A percentile compares a stretch with the other conserved stretches of the same genome.
Evolutionary conservation across 2,888 invertebrate species (phyloP).

Genomic region (Eupelmus urozonus): DNA sequence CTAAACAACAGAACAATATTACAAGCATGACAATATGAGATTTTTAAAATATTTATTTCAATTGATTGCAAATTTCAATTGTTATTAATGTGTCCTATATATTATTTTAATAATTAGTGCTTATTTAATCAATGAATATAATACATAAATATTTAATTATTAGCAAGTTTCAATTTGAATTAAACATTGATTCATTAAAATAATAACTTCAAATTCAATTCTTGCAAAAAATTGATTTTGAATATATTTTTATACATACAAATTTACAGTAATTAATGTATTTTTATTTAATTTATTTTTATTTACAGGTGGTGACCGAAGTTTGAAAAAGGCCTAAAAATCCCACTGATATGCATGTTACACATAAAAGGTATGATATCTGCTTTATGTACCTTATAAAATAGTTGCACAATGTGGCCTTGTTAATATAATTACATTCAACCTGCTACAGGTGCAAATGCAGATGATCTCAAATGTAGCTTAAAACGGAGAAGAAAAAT

Average conservation of each 20-base stretch:
- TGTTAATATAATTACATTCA: slow-evolving; percentile 10
- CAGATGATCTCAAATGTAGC: slow-evolving; percentile 75
- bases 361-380: slow-evolving; percentile 67
- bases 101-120: not conserved
- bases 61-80: too few species aligned
- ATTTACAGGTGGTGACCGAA: slow-evolving; percentile 71
- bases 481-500: slow-evolving; percentile 66
- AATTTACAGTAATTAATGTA: too few species aligned
- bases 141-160: too few species aligned
- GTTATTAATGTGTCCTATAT: too few species aligned
- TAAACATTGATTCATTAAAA: too few species aligned
- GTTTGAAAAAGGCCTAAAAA: slow-evolving; percentile 66
- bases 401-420: not conserved
- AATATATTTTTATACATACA: too few species aligned
- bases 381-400: slow-evolving; percentile 3
- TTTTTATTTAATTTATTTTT: not conserved
- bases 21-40: too few species aligned
- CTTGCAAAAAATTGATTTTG: too few species aligned
- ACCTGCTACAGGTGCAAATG: slow-evolving; percentile 62
- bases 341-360: slow-evolving; percentile 69
- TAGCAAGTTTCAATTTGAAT: too few species aligned
- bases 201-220: too few species aligned
- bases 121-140: not conserved
- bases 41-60: too few species aligned
- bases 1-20: too few species aligned